Evolutionary conservation across 2,888 invertebrate genomes (phyloP).

Genomic region (Orchestes rusci): DNA sequence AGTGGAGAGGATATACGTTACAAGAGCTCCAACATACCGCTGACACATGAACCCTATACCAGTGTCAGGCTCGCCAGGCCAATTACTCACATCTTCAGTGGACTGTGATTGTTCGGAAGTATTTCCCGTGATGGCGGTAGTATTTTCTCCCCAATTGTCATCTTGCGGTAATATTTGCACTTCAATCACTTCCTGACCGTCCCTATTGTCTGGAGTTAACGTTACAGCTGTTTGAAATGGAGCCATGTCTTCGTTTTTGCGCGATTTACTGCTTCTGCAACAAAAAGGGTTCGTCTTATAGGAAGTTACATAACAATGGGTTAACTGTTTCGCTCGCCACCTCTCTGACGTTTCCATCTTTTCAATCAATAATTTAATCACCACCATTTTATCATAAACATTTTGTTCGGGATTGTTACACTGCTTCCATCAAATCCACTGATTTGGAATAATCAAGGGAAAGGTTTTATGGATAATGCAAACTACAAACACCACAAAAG

Average conservation of each 20-base stretch:
- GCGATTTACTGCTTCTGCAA: slow-evolving; percentile 53
- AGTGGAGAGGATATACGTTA: slow-evolving; percentile 72
- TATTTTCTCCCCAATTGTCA: slow-evolving; percentile 99
- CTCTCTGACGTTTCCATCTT: no score
- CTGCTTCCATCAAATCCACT: no score
- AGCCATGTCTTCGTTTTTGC: slow-evolving; percentile 65
- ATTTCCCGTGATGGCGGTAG: slow-evolving; percentile 93
- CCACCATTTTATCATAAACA: slow-evolving; percentile 6
- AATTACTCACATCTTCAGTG: slow-evolving; percentile 82
- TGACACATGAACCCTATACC: slow-evolving; percentile 69
- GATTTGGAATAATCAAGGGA: no score
- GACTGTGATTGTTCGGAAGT: slow-evolving; percentile 94
- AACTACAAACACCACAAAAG: no score
- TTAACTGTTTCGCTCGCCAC: background rate
- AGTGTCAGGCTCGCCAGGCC: slow-evolving; percentile 67
- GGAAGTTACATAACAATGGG: slow-evolving; percentile 10
- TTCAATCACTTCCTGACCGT: slow-evolving; percentile 89
- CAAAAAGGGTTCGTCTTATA: slow-evolving; percentile 17
- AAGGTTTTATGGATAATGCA: no score
- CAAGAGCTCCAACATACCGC: slow-evolving; percentile 73
- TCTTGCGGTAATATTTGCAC: slow-evolving; percentile 94
- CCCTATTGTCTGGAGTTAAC: slow-evolving; percentile 68
- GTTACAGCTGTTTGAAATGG: slow-evolving; percentile 83
- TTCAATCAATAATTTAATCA: slow-evolving; percentile 18
- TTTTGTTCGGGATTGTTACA: no score